Conservation (phyloP, 2,797 vertebrate species). For the Molothrus ater region DNA sequence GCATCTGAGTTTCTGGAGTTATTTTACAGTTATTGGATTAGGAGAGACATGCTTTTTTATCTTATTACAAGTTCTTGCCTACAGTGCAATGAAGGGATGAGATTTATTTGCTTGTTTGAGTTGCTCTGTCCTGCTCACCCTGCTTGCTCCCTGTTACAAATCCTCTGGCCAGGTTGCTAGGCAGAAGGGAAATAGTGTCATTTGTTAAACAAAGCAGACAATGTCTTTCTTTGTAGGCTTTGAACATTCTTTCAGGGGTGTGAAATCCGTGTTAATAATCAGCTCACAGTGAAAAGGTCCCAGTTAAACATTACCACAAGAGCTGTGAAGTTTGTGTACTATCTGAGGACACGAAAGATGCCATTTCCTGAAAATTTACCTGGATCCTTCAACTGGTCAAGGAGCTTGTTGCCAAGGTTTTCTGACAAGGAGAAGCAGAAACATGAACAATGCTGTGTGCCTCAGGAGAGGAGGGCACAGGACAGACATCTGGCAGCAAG, state of each 20-base stretch:
- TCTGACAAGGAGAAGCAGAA: not conserved
- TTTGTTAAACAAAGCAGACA: slow-evolving; percentile 46
- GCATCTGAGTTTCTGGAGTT: not conserved
- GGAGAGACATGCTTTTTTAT: not conserved
- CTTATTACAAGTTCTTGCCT: slow-evolving; percentile 29
- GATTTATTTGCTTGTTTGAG: not conserved
- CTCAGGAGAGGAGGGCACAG: not conserved
- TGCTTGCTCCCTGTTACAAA: not conserved
- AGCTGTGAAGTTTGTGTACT: not conserved
- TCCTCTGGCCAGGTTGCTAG: slow-evolving; percentile 31
- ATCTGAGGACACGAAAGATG: not conserved
- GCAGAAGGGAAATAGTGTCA: slow-evolving; percentile 46
- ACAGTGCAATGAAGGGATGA: slow-evolving; percentile 22
- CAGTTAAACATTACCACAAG: not conserved
- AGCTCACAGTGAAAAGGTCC: not conserved
- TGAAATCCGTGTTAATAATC: slow-evolving; percentile 34
- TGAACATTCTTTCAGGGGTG: not conserved
- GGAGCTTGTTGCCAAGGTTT: not conserved
- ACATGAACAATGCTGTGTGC: not conserved
- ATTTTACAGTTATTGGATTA: not conserved
- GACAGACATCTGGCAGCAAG: not conserved
- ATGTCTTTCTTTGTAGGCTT: slow-evolving; percentile 17
- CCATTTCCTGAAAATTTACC: not conserved
- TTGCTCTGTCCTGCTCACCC: not conserved
- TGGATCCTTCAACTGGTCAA: not conserved